Base-by-base conservation (phyloP, 1,140 invertebrate species). In the Aphelenchoides avenae region DNA sequence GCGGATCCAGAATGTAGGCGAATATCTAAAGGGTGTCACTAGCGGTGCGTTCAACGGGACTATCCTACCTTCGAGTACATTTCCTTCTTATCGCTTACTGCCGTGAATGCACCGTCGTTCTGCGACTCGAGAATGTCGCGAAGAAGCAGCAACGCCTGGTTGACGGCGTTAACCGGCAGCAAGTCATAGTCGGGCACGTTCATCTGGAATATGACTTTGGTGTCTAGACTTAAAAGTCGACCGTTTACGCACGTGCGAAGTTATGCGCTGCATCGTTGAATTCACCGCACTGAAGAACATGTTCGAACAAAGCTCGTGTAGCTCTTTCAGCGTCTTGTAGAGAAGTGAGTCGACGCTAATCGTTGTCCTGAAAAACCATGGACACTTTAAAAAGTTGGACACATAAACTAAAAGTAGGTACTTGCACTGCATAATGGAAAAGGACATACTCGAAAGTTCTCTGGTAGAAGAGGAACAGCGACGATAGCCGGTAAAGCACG, bases 1-100 rank as follows among this genome's bases (percentile, higher is more conserved):
- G 77, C 6, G 93, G 93, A 77, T 96, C 91, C 41, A 96, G 83
- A 20, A 95, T 85, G 71, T 86, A 85, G 0, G 85, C 83, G 5
- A 93, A 86, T 44, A 95, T 89, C 84, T 92, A 20, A 65, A 59
- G 27, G 6, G 18, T 20, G 7, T 52, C 18, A 6, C 6, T 53
- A 5, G n/a, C n/a, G n/a, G n/a, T n/a, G n/a, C n/a, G n/a, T n/a
- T n/a, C n/a, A n/a, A n/a, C n/a, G n/a, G n/a, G n/a, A n/a, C n/a
- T n/a, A n/a, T n/a, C n/a, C n/a, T n/a, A 62, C 64, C 64, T 67
- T 66, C 18, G 55, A 51, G 48, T 70, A 73, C 37, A 66, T 62
- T 22, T 71, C 65, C 34, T 67, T 66, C 46, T 74, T 73, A 44
- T 73, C 71, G 5, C 52, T 40, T 15, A 72, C 51, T 11, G 63